phyloP scores from a whole-genome alignment of 92 coral and sea anemone genomes.

The Parazoanthus swiftii region DNA sequence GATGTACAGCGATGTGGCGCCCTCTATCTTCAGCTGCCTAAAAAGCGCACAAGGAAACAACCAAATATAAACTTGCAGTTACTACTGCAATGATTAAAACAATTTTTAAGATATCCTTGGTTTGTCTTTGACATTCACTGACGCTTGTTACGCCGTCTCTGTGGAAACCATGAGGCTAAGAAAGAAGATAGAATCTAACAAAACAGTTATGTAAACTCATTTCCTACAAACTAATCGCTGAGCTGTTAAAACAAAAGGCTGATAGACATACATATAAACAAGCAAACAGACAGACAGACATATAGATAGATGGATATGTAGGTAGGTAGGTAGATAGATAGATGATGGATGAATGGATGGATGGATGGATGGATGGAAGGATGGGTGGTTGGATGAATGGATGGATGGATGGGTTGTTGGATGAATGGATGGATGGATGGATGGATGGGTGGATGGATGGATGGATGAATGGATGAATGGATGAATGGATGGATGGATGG shows the following conservation, averaged over 20 bases:
- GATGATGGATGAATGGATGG: not conserved
- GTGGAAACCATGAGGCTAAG: not conserved
- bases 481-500: too few species aligned
- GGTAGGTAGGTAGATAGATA: too few species aligned
- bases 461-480: too few species aligned
- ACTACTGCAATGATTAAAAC: not conserved
- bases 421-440: too few species aligned
- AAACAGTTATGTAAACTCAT: not conserved
- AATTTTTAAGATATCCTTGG: not conserved
- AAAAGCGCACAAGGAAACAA: not conserved
- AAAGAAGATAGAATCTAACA: not conserved
- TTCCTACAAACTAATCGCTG: not conserved
- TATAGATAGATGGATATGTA: too few species aligned
- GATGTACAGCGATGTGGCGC: slow-evolving; percentile 92
- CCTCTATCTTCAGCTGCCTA: slow-evolving; percentile 97
- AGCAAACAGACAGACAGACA: too few species aligned
- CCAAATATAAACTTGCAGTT: not conserved
- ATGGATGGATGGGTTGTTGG: too few species aligned
- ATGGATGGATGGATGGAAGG: not conserved
- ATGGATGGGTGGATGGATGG: too few species aligned
- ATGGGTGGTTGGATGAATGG: too few species aligned
- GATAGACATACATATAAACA: too few species aligned
- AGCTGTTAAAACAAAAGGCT: not conserved
- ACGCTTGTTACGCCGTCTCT: not conserved
- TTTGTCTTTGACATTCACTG: not conserved